Evolutionary conservation across 2,797 vertebrate species (phyloP).

Genomic region (Cynodonichthys magdalenae): DNA sequence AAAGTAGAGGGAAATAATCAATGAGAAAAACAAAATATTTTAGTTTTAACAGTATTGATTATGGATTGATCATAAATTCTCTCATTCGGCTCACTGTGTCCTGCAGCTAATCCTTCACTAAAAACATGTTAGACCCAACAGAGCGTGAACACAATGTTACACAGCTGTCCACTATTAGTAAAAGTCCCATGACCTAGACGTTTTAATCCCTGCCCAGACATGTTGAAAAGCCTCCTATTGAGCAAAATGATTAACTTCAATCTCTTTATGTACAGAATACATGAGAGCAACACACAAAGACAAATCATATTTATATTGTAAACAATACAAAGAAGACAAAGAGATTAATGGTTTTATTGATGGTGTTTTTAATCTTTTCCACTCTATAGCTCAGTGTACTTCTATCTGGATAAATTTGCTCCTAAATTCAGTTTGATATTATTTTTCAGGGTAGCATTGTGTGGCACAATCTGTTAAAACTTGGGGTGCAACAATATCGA

Average conservation of each 20-base stretch:
- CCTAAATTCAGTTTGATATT: too few species aligned
- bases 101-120: constrained; percentile 17
- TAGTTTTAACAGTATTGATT: constrained; percentile 6
- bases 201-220: constrained; percentile 78
- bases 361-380: too few species aligned
- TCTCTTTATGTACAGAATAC: constrained; percentile 5
- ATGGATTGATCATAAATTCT: constrained; percentile 9
- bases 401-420: too few species aligned
- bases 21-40: too few species aligned
- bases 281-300: not conserved
- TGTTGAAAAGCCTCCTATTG: constrained; percentile 58
- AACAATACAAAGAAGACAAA: too few species aligned
- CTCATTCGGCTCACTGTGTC: constrained; percentile 1
- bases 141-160: constrained; percentile 33
- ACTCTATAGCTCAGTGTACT: too few species aligned
- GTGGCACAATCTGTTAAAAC: too few species aligned
- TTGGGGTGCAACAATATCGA: too few species aligned
- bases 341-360: too few species aligned
- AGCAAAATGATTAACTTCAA: constrained; percentile 61
- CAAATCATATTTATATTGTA: not conserved
- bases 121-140: constrained; percentile 14
- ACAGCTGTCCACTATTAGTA: constrained; percentile 69
- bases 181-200: constrained; percentile 76
- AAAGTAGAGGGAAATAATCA: too few species aligned
- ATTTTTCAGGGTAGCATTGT: too few species aligned